Evolutionary conservation across 2,113 vertebrate species (phyloP).

Genomic region (Varanus komodoensis): DNA sequence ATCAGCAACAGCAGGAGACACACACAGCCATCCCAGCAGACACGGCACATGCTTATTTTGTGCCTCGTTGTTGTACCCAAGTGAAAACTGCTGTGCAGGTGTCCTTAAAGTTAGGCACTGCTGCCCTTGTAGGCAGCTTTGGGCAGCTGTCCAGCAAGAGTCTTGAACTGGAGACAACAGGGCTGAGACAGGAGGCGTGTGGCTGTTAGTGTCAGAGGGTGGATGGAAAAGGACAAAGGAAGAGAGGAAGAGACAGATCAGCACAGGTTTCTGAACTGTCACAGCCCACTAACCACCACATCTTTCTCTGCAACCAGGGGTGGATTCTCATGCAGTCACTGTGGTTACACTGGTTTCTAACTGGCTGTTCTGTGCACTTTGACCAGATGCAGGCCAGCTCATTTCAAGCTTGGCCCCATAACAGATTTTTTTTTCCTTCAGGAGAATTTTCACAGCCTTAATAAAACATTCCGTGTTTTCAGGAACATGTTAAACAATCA

Average conservation of each 20-base stretch:
- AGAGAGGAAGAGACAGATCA: neutral
- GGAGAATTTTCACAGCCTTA: constrained; percentile 1
- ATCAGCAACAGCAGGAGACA: neutral
- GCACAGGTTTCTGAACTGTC: neutral
- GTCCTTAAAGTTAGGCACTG: neutral
- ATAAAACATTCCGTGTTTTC: neutral
- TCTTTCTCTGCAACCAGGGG: no score
- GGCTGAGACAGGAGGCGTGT: neutral
- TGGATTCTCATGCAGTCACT: neutral
- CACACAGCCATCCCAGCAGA: neutral
- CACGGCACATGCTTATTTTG: neutral
- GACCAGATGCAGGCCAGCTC: neutral
- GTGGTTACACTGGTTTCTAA: neutral
- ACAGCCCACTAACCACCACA: neutral
- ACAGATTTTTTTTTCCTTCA: neutral
- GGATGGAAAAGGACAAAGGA: no score
- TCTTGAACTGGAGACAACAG: neutral
- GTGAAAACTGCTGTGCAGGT: neutral
- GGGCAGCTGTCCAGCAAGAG: neutral
- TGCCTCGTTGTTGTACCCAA: neutral
- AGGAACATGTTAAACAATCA: neutral
- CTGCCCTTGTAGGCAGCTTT: neutral
- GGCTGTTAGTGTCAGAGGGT: neutral
- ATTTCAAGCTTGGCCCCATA: neutral
- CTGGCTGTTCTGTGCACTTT: neutral